Conservation (phyloP, 2,888 invertebrate species). For the Theretra japonica region DNA sequence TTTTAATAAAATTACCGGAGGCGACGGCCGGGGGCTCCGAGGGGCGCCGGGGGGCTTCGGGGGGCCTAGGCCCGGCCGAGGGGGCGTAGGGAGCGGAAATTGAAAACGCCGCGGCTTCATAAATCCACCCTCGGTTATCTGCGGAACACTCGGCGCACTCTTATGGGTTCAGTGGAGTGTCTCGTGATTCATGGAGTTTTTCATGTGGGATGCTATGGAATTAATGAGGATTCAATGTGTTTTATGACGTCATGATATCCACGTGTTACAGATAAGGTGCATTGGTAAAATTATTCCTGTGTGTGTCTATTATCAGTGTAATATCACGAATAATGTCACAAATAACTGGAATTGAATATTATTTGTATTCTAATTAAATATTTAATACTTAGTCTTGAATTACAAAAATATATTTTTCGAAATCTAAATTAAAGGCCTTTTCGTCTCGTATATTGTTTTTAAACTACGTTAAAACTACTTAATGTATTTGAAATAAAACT, state of each 20-base stretch:
- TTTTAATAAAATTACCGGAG: constrained; percentile 80
- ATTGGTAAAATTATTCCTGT: not conserved
- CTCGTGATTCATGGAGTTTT: constrained; percentile 38
- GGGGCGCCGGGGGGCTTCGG: constrained; percentile 39
- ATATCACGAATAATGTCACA: too few relatives aligned
- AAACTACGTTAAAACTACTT: too few relatives aligned
- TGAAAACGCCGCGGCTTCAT: constrained; percentile 75
- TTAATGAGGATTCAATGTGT: constrained; percentile 22
- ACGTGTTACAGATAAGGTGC: not conserved
- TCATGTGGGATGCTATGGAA: constrained; percentile 23
- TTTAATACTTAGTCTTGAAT: too few relatives aligned
- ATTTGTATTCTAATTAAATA: too few relatives aligned
- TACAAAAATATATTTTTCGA: too few relatives aligned
- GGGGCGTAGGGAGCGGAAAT: constrained; percentile 66
- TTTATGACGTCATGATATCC: not conserved
- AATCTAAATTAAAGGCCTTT: too few relatives aligned
- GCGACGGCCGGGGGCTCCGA: constrained; percentile 43
- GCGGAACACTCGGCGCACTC: constrained; percentile 56
- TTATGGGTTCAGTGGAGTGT: constrained; percentile 65
- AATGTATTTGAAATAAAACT: too few relatives aligned
- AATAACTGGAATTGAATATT: too few relatives aligned
- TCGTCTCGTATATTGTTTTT: too few relatives aligned
- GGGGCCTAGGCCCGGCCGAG: constrained; percentile 35
- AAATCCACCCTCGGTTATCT: constrained; percentile 70
- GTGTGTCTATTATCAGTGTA: too few relatives aligned